Base-by-base conservation (phyloP, 2,888 invertebrate species). In the Petrolisthes cinctipes region DNA sequence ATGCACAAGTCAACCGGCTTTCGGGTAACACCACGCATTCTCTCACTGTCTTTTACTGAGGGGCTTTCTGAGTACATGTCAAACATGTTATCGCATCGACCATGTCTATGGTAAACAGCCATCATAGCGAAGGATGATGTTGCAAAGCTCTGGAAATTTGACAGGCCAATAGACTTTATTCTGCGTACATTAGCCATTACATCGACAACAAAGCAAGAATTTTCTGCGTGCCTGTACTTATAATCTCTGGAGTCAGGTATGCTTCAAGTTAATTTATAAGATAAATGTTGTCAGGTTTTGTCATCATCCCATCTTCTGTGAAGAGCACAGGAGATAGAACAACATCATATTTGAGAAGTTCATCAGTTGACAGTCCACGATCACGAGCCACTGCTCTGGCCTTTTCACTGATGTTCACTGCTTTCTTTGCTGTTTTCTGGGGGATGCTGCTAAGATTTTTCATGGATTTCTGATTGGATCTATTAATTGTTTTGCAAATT, bases 341-440 rank as follows among this genome's bases (percentile, higher is more conserved):
- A n/a, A 66, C 82, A 68, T 82, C 82, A 82, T 82, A 82, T 23
- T 61, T 56, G n/a, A 82, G 5, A 20, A 82, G 66, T 4, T 82
- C 82, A 9, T 82, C 37, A 23, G 61, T 66, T 2, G n/a, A 7
- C 7, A 80, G 56, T 7, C 82, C 82, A 37, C 82, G 82, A 23
- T 66, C 82, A 4, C 66, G 66, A 82, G 82, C 82, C 9, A 82
- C 37, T 66, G 53, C 82, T 11, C 61, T 61, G 57, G 61, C 20
- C 20, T 20, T 20, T n/a, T 61, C 56, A 20, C n/a, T 23, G 20
- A 56, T n/a, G 20, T 81, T n/a, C 14, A 61, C 61, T 61, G 61
- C 61, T 61, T 61, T 61, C 14, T 61, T 61, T 61, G 61, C 61
- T 61, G 61, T 61, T 61, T 61, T 61, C 61, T 61, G 61, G 61